A percentile compares a stretch with the other conserved stretches of the same genome.
These are phyloP conservation scores for Camponotus vicinus DNA, from an alignment of 1,140 invertebrate species.

Conservation along the genomic window DNA sequence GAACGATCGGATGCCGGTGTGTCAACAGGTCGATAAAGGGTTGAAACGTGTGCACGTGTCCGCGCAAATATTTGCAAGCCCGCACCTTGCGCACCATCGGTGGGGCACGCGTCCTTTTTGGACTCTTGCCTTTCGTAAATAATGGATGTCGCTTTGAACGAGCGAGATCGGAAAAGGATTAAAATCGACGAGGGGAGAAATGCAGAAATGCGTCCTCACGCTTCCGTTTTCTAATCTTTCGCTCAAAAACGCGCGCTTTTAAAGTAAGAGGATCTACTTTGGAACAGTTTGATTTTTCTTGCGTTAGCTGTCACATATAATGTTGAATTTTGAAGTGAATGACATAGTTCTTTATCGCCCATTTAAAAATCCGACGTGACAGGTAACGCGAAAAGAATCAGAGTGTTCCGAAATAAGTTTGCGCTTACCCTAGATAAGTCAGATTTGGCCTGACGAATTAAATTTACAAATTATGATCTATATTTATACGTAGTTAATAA, in stretches of 20 bases:
- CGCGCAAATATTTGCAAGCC: conserved; percentile 71
- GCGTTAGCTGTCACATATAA: too few species aligned
- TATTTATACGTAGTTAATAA: neutral
- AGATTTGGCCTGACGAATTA: neutral
- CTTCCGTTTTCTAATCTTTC: neutral
- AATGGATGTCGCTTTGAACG: conserved; percentile 70
- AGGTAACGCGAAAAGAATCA: too few species aligned
- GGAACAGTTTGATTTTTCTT: too few species aligned
- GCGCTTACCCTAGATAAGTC: neutral
- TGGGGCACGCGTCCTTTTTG: conserved; percentile 57
- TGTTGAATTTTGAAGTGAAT: too few species aligned
- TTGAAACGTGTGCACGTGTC: conserved; percentile 67
- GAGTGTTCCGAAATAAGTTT: neutral
- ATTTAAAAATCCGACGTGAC: too few species aligned
- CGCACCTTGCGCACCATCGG: conserved; percentile 65
- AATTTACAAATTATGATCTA: neutral
- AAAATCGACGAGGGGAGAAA: conserved; percentile 6
- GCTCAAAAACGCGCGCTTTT: neutral
- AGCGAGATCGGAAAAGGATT: conserved; percentile 60
- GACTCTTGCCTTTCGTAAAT: conserved; percentile 71
- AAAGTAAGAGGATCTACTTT: too few species aligned
- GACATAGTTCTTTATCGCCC: too few species aligned
- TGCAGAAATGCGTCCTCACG: too few species aligned
- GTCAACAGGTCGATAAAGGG: conserved; percentile 76
- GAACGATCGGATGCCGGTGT: conserved; percentile 69